These are phyloP conservation scores for Acromyrmex charruanus DNA, from an alignment of 1,140 invertebrate species.

Conservation along the genomic window DNA sequence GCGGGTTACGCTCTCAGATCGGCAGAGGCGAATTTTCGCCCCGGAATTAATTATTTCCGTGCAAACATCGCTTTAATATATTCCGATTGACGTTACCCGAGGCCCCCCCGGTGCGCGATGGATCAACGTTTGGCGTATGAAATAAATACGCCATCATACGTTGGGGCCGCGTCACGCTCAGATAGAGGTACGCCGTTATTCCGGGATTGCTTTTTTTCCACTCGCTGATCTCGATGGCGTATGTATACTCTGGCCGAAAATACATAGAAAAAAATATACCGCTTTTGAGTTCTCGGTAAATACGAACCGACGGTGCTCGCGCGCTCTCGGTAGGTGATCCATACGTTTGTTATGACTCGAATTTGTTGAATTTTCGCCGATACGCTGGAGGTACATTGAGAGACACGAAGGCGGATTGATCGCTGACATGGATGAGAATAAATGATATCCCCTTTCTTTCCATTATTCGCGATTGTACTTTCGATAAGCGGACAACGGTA, in stretches of 20 bases:
- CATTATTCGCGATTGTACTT: not conserved
- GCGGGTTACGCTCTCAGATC: slow-evolving; percentile 65
- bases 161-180: slow-evolving; percentile 55
- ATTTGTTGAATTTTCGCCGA: slow-evolving; percentile 66
- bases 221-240: slow-evolving; percentile 65
- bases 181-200: slow-evolving; percentile 66
- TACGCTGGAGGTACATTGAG: slow-evolving; percentile 11
- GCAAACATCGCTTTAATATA: slow-evolving; percentile 84
- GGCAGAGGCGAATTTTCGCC: slow-evolving; percentile 78
- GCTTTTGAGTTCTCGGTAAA: slow-evolving; percentile 68
- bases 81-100: slow-evolving; percentile 80
- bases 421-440: too few species aligned
- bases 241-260: slow-evolving; percentile 70
- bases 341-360: slow-evolving; percentile 54
- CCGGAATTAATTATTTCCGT: slow-evolving; percentile 83
- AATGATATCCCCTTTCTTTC: not conserved
- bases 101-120: slow-evolving; percentile 55
- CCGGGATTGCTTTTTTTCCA: slow-evolving; percentile 72
- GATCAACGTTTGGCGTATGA: slow-evolving; percentile 73
- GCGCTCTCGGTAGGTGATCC: not conserved
- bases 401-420: not conserved
- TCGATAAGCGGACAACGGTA: not conserved
- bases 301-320: not conserved
- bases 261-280: slow-evolving; percentile 70
- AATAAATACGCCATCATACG: slow-evolving; percentile 76